Conservation (phyloP, 2,113 vertebrate species). For the Megalops atlanticus region DNA sequence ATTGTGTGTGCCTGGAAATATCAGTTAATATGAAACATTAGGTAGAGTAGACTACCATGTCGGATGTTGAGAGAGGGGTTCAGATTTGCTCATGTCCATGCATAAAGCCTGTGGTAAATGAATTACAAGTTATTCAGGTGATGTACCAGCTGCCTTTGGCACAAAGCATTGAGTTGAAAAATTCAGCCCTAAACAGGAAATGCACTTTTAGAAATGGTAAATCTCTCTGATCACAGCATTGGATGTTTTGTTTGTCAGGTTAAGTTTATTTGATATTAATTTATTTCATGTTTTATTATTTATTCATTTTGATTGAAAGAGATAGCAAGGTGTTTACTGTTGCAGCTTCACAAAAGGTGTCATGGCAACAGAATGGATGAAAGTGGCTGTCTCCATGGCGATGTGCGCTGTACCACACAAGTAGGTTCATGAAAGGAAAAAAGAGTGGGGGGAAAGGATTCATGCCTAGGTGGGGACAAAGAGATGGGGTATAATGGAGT, state of each 20-base stretch:
- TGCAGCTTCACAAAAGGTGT: conserved; percentile 56
- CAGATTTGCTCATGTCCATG: too few species aligned
- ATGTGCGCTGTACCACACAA: conserved; percentile 54
- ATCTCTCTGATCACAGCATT: background rate
- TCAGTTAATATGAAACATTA: too few species aligned
- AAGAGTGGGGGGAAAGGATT: background rate
- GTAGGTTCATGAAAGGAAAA: conserved; percentile 43
- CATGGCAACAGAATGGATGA: conserved; percentile 71
- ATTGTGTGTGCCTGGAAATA: too few species aligned
- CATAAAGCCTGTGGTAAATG: too few species aligned
- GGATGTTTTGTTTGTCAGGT: background rate
- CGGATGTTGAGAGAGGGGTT: too few species aligned
- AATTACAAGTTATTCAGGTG: too few species aligned
- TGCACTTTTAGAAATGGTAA: background rate
- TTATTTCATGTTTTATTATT: background rate
- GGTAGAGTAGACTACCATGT: too few species aligned
- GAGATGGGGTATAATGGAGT: conserved; percentile 8
- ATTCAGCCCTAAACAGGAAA: background rate
- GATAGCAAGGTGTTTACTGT: conserved; percentile 45
- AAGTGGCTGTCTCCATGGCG: conserved; percentile 66
- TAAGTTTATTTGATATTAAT: background rate
- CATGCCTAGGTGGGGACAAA: background rate
- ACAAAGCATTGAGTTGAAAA: background rate
- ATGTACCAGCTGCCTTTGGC: background rate
- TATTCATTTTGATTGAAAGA: conserved; percentile 54